Evolutionary conservation across 2,888 invertebrate genomes (phyloP), one percentile per base, ranked within the genome.

Genomic region (Stictocephala bisonia): DNA sequence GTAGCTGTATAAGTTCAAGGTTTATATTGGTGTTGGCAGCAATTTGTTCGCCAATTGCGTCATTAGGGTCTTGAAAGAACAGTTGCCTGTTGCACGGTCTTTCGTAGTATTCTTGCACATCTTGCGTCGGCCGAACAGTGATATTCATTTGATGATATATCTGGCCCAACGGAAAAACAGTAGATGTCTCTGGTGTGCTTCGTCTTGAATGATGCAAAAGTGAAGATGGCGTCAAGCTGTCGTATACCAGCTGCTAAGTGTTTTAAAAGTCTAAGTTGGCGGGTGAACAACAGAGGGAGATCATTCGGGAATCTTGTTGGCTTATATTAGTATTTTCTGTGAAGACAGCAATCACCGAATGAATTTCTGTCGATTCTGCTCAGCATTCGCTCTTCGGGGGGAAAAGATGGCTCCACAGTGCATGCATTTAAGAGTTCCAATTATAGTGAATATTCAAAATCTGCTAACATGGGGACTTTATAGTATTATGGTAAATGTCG

Each of bases 1-100:
- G 44, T 44, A 44, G 44, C 44, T 44, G 44, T 6, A 44, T 44
- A n/a, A 44, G 44, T 44, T 44, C 44, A 44, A 44, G 44, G 44
- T 44, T 44, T 18, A 44, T 6, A 11, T 44, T 18, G 13, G 44
- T 11, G 13, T 44, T 44, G 44, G 44, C 44, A 44, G 44, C 44
- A 44, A 44, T 44, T 44, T 44, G 13, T 6, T 44, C 44, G 6
- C 18, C 44, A 18, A 6, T 18, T n/a, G 44, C 44, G 18, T 44
- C 44, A 3, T n/a, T 44, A 44, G 44, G 44, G 44, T 44, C 44
- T 11, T 15, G 44, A 44, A 44, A 44, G 44, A 44, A 44, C 13
- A 44, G n/a, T 18, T 44, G 44, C 44, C n/a, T n/a, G n/a, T n/a
- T n/a, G n/a, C 44, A 18, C 13, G 4, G 3, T 44, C 44, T 44